phyloP scores from a whole-genome alignment of 37 sponge, comb jelly and placozoan genomes.

The Chondrosia reniformis region DNA sequence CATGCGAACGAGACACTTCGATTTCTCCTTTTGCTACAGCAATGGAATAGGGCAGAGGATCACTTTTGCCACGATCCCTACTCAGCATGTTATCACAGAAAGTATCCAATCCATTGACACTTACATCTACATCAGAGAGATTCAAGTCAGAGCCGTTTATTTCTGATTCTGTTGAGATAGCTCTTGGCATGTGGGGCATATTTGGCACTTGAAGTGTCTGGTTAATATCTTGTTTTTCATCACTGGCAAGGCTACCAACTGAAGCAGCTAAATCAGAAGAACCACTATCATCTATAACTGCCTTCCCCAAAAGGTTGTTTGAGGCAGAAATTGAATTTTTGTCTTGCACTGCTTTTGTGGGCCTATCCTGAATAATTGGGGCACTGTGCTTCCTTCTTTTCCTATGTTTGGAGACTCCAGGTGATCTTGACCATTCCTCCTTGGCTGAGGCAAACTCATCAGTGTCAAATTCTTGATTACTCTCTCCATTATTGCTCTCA shows the following conservation, averaged over 20 bases:
- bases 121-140: conserved; percentile 62
- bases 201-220: not conserved
- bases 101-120: not conserved
- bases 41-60: conserved; percentile 15
- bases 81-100: not conserved
- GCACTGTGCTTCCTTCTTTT: no score
- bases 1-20: not conserved
- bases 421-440: conserved; percentile 5
- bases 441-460: conserved; percentile 11
- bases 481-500: not conserved
- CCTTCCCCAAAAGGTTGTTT: not conserved
- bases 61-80: conserved; percentile 11
- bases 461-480: not conserved
- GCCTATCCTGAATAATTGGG: not conserved
- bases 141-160: conserved; percentile 9
- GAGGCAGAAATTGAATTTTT: not conserved
- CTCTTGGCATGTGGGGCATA: not conserved
- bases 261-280: not conserved
- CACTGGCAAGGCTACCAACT: not conserved
- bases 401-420: not conserved
- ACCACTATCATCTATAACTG: not conserved
- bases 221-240: not conserved
- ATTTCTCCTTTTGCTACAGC: not conserved
- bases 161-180: conserved; percentile 1
- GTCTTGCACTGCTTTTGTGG: not conserved